Evolutionary conservation across 2,797 vertebrate species (phyloP), one percentile per base, ranked within the genome.

Genomic region (Paratrypauchen microcephalus): DNA sequence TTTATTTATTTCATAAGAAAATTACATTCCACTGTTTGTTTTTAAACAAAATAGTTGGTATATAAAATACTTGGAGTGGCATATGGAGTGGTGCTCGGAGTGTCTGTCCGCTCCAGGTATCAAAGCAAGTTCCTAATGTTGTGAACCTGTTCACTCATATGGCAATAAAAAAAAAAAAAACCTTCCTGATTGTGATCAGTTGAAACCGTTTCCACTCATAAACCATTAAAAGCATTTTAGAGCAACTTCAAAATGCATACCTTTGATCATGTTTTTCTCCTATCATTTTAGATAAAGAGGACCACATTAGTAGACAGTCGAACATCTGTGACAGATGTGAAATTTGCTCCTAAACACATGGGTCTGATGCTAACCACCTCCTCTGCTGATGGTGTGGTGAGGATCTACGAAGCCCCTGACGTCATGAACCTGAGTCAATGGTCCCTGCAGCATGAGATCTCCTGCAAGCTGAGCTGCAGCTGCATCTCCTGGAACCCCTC

Each of bases 401-500:
- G 97, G 79, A 95, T 99, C 86, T 99, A 99, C 0, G 97, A 99
- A 87, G 97, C 97, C 11, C 97, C 97, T 1, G 97, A 98, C 65
- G 96, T 99, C 78, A 99, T 99, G 97, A 98, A 99, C 87, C 94
- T 99, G 69, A 99, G 97, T 84, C 97, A 99, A 89, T 99, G 97
- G 97, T 99, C 96, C 7, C 89, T 98, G 70, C 97, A 98, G 87
- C 97, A 99, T 18, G 97, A 99, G 91, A 97, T 99, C 81, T 98
- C 97, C 0, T 98, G 96, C 91, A 99, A 98, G 66, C 95, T 99
- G 69, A 98, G 96, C 91, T 99, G 98, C 83, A 98, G 96, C 81
- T 99, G 98, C 83, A 98, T 99, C 90, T 98, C 97, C n/a, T 99
- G 98, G 97, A 99, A 99, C 83, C 97, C 97, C 66, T 99, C 98